Base-by-base conservation (phyloP, 30 jellyfish, hydroid and myxozoan species). In the Phacellophora camtschatica region DNA sequence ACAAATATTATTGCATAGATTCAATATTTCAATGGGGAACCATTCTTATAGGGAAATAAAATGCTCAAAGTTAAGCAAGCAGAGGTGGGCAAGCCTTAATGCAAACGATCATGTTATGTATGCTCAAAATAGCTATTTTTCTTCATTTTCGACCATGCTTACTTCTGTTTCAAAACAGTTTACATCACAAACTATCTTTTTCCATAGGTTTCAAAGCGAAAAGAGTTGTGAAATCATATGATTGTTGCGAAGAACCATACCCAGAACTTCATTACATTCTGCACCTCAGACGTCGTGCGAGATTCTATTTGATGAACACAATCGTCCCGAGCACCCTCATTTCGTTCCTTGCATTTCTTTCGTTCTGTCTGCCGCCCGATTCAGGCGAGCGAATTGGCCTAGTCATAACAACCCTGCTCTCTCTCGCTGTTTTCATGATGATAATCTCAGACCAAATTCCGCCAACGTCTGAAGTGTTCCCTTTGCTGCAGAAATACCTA, bases 341-440 rank as follows among this genome's bases (percentile, higher is more conserved):
- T 23, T 89, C 97, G 20, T 74, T 82, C 82, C 72, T 89, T 39
- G 86, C 97, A 22, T 72, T 83, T 61, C 37, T 82, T 37, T 89
- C 97, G 19, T 89, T 89, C 77, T 37, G 88, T 37, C 68, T 89
- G 37, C 97, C 97, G 15, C 95, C 97, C 2, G 87, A 72, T 12
- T 69, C 92, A 10, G 97, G 97, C 1, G 97, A 89, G 48, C 82
- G 97, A 6, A 63, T 82, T 51, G 88, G 97, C 36, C 87, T 89
- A 10, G 86, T 89, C 88, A 89, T 89, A 32, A 89, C 97, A 37
- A 89, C 89, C n/a, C 72, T 89, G 32, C 87, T 89, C 7, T 81
- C 97, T 2, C 77, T 89, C 10, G 86, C 97, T n/a, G 91, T 89
- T 15, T 89, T 81, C 56, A 66, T 89, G 86, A 66, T 82, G 88